phyloP scores from a whole-genome alignment of 2,888 invertebrate species.

The Neoaliturus tenellus region DNA sequence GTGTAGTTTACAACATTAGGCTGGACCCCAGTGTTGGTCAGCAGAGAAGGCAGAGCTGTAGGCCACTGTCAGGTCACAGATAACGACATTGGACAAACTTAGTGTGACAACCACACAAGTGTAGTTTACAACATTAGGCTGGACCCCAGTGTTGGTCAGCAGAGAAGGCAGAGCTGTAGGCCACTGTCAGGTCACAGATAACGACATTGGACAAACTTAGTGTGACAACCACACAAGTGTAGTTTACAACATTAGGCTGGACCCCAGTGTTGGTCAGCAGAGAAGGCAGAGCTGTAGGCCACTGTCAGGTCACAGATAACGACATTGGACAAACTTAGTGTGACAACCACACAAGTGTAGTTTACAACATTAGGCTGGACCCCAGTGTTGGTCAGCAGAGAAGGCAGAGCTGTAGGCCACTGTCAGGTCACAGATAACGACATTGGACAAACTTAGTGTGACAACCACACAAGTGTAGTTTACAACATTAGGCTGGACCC shows the following conservation, averaged over 20 bases:
- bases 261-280: background rate
- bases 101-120: conserved; percentile 16
- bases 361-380: background rate
- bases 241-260: conserved; percentile 1
- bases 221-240: conserved; percentile 20
- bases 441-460: conserved; percentile 14
- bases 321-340: conserved; percentile 9
- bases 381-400: background rate
- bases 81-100: conserved; percentile 14
- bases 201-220: conserved; percentile 10
- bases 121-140: conserved; percentile 9
- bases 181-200: background rate
- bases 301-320: background rate
- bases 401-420: background rate
- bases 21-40: background rate
- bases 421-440: conserved; percentile 4
- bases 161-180: background rate
- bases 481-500: background rate
- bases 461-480: conserved; percentile 16
- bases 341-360: conserved; percentile 20
- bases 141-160: background rate
- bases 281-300: background rate
- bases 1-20: conserved; percentile 13
- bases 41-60: background rate
- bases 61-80: background rate